Conservation (phyloP, 2,797 vertebrate genomes). For the Pseudochirops cupreus region DNA sequence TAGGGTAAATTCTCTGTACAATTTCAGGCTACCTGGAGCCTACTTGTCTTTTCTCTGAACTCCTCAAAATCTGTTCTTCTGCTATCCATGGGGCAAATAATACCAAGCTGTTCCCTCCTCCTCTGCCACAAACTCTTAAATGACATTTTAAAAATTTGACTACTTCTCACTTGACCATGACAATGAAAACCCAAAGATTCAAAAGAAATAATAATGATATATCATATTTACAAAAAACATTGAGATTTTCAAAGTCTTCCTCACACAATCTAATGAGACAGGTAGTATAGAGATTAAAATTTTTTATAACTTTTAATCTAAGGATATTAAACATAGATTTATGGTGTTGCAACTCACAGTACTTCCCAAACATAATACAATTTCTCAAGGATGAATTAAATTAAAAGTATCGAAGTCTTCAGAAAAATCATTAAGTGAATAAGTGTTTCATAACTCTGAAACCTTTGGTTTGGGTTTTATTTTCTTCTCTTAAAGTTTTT, state of each 20-base stretch:
- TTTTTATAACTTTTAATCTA: neutral
- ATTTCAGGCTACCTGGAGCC: neutral
- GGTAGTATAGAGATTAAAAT: neutral
- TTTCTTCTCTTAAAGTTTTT: neutral
- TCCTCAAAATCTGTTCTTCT: neutral
- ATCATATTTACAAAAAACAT: neutral
- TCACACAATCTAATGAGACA: neutral
- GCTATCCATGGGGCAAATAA: neutral
- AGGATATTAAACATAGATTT: neutral
- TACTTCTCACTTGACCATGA: neutral
- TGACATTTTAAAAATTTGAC: neutral
- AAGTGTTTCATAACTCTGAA: conserved; percentile 36
- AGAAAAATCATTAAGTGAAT: neutral
- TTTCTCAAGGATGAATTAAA: conserved; percentile 46
- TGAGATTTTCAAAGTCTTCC: neutral
- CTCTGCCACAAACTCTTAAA: neutral
- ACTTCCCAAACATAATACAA: neutral
- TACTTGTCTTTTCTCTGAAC: neutral
- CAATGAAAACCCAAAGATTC: neutral
- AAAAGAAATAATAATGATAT: neutral
- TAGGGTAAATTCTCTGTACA: neutral
- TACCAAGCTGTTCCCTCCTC: neutral
- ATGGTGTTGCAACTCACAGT: neutral
- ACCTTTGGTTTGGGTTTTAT: conserved; percentile 30
- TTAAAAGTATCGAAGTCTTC: conserved; percentile 23